Evolutionary conservation across 2,797 vertebrate genomes (phyloP), one percentile per base, ranked within the genome.

Genomic region (Rachycentron canadum): DNA sequence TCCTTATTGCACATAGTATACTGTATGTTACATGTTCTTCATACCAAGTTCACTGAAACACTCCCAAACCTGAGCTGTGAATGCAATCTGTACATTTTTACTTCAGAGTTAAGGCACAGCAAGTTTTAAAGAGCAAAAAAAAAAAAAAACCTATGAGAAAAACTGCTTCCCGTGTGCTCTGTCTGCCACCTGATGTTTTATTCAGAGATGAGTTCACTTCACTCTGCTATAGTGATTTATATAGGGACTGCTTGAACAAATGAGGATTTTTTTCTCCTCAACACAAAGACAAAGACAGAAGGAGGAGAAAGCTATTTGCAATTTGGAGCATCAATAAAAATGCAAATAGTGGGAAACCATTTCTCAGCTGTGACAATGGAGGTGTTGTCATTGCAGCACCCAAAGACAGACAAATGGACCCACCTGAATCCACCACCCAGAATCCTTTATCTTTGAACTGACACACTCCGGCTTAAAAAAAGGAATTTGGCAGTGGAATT

Each of bases 301-400:
- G 84, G 82, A 89, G 78, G 78, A 75, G 85, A 78, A 82, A 89
- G 82, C 82, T 81, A 75, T 85, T 91, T 88, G 82, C 89, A 92
- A 91, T 94, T 92, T 92, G 91, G 88, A 87, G 86, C 91, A 86
- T 91, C 89, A 93, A 93, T 95, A 93, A 94, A 93, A 94, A 94
- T 95, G 93, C 91, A 92, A 93, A 94, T 93, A 80, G 85, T 69
- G 69, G 76, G 69, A 86, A 86, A 85, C 84, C 75, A 84, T 91
- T 92, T 88, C 89, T 93, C 91, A 87, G 70, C 87, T 30, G 74
- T 89, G 90, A 90, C 90, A 92, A 88, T 82, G 78, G 80, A 82
- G 89, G 83, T 69, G 62, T 73, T 79, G 78, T 88, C 85, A 80
- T 63, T 76, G 83, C 73, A 5, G 72, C 53, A 5, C 45, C 73